Evolutionary conservation across 1,140 invertebrate species (phyloP), one percentile per base, ranked within the genome.

Genomic region (Drosophila auraria): DNA sequence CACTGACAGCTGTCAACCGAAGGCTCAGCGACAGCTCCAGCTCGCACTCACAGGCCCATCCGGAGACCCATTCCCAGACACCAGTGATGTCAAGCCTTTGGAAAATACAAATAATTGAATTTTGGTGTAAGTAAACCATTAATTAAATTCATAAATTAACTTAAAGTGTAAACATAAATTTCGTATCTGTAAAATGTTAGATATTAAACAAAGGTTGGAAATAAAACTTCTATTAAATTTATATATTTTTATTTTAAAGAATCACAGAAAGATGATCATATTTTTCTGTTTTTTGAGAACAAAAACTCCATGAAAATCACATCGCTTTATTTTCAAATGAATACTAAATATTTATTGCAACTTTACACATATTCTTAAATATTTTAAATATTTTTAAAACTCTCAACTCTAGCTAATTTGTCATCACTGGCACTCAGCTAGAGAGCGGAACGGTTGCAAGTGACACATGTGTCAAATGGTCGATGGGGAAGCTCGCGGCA

Each of bases 391-490:
- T n/a, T 23, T 6, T n/a, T 25, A 56, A 56, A 8, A 30, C 17
- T 3, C 1, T 4, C 4, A 40, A 66, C 17, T 15, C 25, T 3
- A 20, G 30, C 62, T 36, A n/a, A 45, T 23, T 23, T n/a, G 62
- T 4, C 66, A 68, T 17, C 38, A 36, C 66, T 70, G 20, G 2
- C 63, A 54, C 66, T 68, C 27, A 53, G 62, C 62, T 59, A 62
- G 45, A 25, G 30, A 77, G 65, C 74, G 86, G 78, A 81, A 84
- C 78, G 82, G 71, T 84, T 82, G 80, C 86, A 84, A 89, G 78
- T 89, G 86, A 89, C 86, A 89, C 86, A 89, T 89, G 86, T 89
- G 86, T 89, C 86, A 89, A 89, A 89, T 90, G 84, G 83, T 74
- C 69, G 83, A 83, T 83, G 86, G 74, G 70, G 69, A 72, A 70